Percentiles rank a stretch among this genome's conserved stretches.
These are phyloP conservation scores for Amphipoea lucens DNA, from an alignment of 2,888 invertebrate genomes.

Conservation along the genomic window DNA sequence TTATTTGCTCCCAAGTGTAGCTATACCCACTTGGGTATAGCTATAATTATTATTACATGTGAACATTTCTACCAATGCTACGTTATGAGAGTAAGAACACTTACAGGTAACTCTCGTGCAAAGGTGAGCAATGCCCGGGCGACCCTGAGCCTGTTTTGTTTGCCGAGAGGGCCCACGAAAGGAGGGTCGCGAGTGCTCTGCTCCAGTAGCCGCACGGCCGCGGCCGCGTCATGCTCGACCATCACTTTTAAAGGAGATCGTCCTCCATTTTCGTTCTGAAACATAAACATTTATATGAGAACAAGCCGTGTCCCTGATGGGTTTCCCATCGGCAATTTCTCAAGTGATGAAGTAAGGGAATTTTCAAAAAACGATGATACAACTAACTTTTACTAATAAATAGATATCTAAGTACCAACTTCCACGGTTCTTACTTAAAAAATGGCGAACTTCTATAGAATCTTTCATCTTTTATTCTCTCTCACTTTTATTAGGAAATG, in stretches of 20 bases:
- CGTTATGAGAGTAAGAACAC: neutral
- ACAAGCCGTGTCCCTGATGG: neutral
- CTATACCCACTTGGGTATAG: too few species aligned
- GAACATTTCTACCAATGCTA: neutral
- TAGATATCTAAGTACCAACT: too few species aligned
- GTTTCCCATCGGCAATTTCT: neutral
- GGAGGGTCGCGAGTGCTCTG: conserved; percentile 87
- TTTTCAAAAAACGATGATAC: too few species aligned
- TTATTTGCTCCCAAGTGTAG: too few species aligned
- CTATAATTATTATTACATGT: neutral
- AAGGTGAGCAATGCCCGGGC: conserved; percentile 80
- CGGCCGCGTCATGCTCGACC: conserved; percentile 83
- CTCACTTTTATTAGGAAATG: too few species aligned
- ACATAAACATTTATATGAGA: neutral
- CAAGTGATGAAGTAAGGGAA: neutral
- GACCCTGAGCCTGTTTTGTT: conserved; percentile 86
- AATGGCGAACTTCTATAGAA: too few species aligned
- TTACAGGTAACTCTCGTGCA: conserved; percentile 66
- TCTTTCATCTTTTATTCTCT: too few species aligned
- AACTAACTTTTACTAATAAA: too few species aligned
- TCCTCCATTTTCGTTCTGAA: conserved; percentile 61
- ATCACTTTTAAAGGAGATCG: conserved; percentile 81
- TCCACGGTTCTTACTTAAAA: too few species aligned
- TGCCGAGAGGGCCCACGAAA: conserved; percentile 87
- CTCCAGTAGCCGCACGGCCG: conserved; percentile 84